phyloP scores from a whole-genome alignment of 2,113 vertebrate genomes.

The Amblyopsis rosae region DNA sequence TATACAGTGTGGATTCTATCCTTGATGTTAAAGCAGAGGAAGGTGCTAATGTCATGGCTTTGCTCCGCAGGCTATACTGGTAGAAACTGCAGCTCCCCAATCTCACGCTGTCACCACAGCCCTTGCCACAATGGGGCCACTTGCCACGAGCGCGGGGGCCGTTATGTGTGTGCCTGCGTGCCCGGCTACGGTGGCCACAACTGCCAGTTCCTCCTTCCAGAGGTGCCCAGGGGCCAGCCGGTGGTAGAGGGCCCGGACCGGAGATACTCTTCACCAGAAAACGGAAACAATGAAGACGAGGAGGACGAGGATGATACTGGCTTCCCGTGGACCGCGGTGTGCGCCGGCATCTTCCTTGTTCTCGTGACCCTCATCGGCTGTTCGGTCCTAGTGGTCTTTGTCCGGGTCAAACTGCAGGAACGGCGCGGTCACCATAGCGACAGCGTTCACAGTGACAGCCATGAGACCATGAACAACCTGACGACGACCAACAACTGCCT shows the following conservation, averaged over 20 bases:
- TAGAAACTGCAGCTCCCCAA: slow-evolving; percentile 88
- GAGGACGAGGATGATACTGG: slow-evolving; percentile 70
- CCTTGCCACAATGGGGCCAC: slow-evolving; percentile 97
- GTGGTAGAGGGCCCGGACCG: slow-evolving; percentile 81
- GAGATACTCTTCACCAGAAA: slow-evolving; percentile 77
- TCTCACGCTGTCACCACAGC: slow-evolving; percentile 88
- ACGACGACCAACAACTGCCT: slow-evolving; percentile 86
- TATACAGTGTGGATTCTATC: neutral
- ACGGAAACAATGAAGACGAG: slow-evolving; percentile 34
- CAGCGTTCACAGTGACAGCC: slow-evolving; percentile 81
- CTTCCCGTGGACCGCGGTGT: slow-evolving; percentile 93
- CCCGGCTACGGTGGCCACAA: slow-evolving; percentile 90
- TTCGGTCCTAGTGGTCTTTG: slow-evolving; percentile 84
- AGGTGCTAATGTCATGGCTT: neutral
- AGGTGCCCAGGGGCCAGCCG: slow-evolving; percentile 73
- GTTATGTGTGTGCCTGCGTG: slow-evolving; percentile 91
- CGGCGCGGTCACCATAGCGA: slow-evolving; percentile 78
- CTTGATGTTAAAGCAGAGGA: neutral
- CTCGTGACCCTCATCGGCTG: slow-evolving; percentile 89
- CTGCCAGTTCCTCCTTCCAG: slow-evolving; percentile 93
- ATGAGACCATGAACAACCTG: slow-evolving; percentile 97
- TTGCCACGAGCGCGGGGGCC: slow-evolving; percentile 88
- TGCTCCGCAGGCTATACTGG: slow-evolving; percentile 83
- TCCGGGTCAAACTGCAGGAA: slow-evolving; percentile 87
- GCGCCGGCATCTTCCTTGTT: slow-evolving; percentile 88